Percentiles rank a stretch among this genome's conserved stretches.
Evolutionary conservation across 2,888 invertebrate genomes (phyloP).

Genomic region (Caenorhabditis wallacei): DNA sequence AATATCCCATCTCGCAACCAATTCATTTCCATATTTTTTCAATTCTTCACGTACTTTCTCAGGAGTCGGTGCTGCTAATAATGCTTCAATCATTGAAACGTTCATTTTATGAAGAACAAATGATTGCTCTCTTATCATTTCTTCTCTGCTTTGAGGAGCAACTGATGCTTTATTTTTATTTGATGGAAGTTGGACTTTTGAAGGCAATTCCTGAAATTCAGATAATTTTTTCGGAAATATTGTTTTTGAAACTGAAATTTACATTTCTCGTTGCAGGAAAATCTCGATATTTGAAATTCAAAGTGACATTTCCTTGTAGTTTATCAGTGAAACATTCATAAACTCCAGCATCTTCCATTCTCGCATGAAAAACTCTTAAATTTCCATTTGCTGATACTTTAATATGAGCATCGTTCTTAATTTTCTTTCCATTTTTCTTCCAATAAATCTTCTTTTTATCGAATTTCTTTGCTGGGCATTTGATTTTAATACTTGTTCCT

Average conservation of each 20-base stretch:
- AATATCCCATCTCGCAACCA: conserved; percentile 68
- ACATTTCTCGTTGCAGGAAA: conserved; percentile 31
- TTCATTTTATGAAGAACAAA: conserved; percentile 46
- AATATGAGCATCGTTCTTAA: conserved; percentile 87
- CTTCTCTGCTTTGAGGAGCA: conserved; percentile 22
- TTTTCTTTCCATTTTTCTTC: conserved; percentile 90
- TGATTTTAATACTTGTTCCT: conserved; percentile 92
- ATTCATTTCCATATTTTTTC: conserved; percentile 63
- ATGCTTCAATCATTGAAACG: conserved; percentile 65
- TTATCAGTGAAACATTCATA: conserved; percentile 87
- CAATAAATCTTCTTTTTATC: conserved; percentile 88
- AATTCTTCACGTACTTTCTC: conserved; percentile 63
- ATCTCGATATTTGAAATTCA: conserved; percentile 88
- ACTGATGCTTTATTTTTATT: not conserved
- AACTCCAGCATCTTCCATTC: conserved; percentile 83
- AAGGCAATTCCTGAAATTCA: conserved; percentile 12
- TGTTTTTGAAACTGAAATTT: not conserved
- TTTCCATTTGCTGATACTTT: conserved; percentile 94
- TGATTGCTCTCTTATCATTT: conserved; percentile 26
- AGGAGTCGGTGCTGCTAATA: conserved; percentile 62
- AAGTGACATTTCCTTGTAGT: conserved; percentile 88
- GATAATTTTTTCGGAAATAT: not conserved
- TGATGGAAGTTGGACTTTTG: conserved; percentile 17
- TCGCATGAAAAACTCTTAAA: conserved; percentile 90
- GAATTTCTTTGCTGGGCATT: conserved; percentile 92